These are phyloP conservation scores for Polypedilum vanderplanki DNA, from an alignment of 1,140 invertebrate species.

Conservation along the genomic window DNA sequence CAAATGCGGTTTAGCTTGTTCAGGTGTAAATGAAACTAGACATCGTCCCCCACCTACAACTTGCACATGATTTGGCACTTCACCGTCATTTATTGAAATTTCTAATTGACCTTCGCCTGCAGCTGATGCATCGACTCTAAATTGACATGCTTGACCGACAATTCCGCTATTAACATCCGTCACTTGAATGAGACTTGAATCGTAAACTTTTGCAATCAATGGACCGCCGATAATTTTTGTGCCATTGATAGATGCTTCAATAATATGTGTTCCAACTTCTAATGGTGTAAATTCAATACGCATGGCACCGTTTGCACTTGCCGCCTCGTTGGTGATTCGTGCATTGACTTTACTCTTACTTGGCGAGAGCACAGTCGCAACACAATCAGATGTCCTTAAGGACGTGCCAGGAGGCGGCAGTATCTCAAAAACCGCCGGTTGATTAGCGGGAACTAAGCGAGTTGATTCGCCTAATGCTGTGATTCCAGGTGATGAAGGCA, in stretches of 20 bases:
- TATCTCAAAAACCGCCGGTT: constrained; percentile 76
- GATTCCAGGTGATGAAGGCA: constrained; percentile 61
- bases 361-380: constrained; percentile 47
- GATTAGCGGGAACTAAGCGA: constrained; percentile 77
- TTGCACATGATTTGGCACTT: constrained; percentile 95
- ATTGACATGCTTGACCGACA: constrained; percentile 86
- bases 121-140: constrained; percentile 91
- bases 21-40: constrained; percentile 92
- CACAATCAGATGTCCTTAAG: constrained; percentile 44
- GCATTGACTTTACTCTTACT: constrained; percentile 52
- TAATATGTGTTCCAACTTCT: constrained; percentile 84
- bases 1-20: constrained; percentile 80
- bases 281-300: constrained; percentile 83
- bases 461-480: constrained; percentile 75
- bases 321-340: constrained; percentile 64
- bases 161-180: constrained; percentile 86
- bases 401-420: constrained; percentile 49
- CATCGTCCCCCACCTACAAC: constrained; percentile 90
- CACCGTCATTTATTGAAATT: constrained; percentile 96
- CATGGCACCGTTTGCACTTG: constrained; percentile 57
- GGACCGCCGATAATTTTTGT: constrained; percentile 79
- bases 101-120: constrained; percentile 95
- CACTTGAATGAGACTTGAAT: constrained; percentile 83
- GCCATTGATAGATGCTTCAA: constrained; percentile 79
- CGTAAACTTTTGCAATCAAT: constrained; percentile 86